Evolutionary conservation across 2,797 vertebrate species (phyloP).

Genomic region (Lagocephalus sceleratus): DNA sequence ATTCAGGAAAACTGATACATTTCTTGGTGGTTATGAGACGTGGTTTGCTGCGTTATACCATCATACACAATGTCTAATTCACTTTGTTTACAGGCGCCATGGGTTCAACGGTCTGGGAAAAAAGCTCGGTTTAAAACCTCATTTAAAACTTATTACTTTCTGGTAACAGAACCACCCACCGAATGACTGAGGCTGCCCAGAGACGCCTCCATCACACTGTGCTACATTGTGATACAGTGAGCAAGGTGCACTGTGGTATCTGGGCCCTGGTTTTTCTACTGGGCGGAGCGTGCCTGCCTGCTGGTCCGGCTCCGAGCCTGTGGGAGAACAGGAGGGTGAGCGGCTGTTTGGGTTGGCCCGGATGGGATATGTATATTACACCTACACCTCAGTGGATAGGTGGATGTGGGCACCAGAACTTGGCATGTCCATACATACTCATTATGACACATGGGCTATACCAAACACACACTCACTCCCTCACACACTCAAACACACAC

Average conservation of each 20-base stretch:
- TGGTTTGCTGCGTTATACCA: too few species aligned
- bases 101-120: constrained; percentile 10
- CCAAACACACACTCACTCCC: constrained; percentile 35
- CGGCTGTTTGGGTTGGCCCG: constrained; percentile 62
- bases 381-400: constrained; percentile 47
- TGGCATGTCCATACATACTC: constrained; percentile 51
- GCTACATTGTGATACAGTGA: constrained; percentile 41
- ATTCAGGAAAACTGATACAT: too few species aligned
- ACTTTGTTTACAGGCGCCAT: neutral
- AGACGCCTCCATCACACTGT: constrained; percentile 41
- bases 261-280: constrained; percentile 49
- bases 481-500: constrained; percentile 30
- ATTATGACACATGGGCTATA: constrained; percentile 44
- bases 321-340: constrained; percentile 44
- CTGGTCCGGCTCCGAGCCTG: constrained; percentile 41
- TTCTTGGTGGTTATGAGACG: too few species aligned
- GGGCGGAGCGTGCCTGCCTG: constrained; percentile 57
- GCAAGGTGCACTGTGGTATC: constrained; percentile 59
- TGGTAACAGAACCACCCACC: constrained; percentile 23
- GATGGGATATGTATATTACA: constrained; percentile 30
- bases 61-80: too few species aligned
- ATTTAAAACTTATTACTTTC: constrained; percentile 9
- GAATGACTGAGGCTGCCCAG: constrained; percentile 34
- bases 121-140: neutral
- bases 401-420: constrained; percentile 55